phyloP scores from a whole-genome alignment of 2,888 invertebrate genomes.

The Thera britannica region DNA sequence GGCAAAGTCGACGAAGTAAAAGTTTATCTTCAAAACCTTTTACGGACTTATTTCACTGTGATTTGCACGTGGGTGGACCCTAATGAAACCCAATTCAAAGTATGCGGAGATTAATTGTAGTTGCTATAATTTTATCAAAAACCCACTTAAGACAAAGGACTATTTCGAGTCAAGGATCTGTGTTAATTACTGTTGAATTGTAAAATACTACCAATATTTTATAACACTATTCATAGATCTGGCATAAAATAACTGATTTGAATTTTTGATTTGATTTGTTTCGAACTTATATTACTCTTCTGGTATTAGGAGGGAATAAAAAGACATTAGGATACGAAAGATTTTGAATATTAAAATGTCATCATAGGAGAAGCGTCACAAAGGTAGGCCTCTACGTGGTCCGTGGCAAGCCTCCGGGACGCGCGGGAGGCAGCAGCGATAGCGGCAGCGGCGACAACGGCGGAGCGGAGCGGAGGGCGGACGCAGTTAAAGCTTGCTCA shows the following conservation, averaged over 20 bases:
- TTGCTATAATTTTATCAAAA: background rate
- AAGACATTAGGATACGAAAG: conserved; percentile 18
- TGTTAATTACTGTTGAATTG: no score
- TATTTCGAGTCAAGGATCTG: no score
- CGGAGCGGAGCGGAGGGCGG: conserved; percentile 18
- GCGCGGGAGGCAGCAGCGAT: background rate
- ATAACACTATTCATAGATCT: no score
- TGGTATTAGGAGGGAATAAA: background rate
- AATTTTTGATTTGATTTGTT: background rate
- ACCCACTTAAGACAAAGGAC: no score
- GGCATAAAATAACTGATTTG: no score
- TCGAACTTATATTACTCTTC: background rate
- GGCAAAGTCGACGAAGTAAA: conserved; percentile 3
- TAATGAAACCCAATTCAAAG: conserved; percentile 4
- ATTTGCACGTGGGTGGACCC: background rate
- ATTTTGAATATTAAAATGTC: conserved; percentile 32
- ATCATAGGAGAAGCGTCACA: conserved; percentile 45
- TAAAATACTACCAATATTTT: no score
- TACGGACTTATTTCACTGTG: background rate
- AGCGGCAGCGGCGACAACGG: background rate
- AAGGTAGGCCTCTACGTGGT: conserved; percentile 24
- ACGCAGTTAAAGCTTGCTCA: conserved; percentile 31
- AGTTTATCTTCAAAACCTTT: conserved; percentile 12
- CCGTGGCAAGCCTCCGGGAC: background rate
- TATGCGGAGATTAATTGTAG: background rate